A percentile compares a stretch with the other conserved stretches of the same genome.
These are phyloP conservation scores for Sminthurides bifidus DNA, from an alignment of 1,140 invertebrate species.

Conservation along the genomic window DNA sequence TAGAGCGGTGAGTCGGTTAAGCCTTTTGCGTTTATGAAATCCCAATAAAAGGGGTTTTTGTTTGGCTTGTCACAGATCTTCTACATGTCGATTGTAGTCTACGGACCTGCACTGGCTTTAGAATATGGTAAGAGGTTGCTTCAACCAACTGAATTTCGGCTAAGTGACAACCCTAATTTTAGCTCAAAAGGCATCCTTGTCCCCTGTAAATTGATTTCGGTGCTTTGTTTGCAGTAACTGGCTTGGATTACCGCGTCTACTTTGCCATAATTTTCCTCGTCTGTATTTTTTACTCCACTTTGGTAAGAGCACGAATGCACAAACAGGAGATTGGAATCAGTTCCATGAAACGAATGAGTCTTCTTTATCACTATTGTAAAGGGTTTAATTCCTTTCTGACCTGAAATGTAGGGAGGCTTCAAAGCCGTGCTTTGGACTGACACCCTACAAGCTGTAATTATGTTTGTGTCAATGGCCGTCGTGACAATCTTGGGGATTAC, in stretches of 20 bases:
- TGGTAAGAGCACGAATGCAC: constrained; percentile 11
- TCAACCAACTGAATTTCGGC: too few species aligned
- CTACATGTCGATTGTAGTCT: constrained; percentile 37
- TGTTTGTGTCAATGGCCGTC: constrained; percentile 45
- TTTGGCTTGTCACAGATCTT: constrained; percentile 17
- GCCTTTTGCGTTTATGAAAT: too few species aligned
- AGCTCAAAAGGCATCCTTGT: too few species aligned
- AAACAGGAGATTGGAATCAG: too few species aligned
- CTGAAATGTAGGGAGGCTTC: constrained; percentile 19
- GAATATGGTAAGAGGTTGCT: constrained; percentile 36
- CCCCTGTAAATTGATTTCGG: too few species aligned
- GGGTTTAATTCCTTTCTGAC: background rate
- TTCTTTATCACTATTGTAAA: background rate
- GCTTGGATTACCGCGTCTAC: constrained; percentile 21
- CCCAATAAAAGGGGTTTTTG: constrained; percentile 3
- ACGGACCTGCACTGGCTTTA: constrained; percentile 36
- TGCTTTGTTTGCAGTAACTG: constrained; percentile 24
- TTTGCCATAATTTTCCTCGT: constrained; percentile 23
- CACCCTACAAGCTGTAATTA: constrained; percentile 63
- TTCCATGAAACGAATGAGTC: background rate
- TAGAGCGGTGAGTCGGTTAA: too few species aligned
- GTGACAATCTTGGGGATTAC: constrained; percentile 40
- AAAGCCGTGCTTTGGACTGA: constrained; percentile 39
- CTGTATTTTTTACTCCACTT: constrained; percentile 29
- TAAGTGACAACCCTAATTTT: too few species aligned